phyloP scores from a whole-genome alignment of 2,797 vertebrate species.

The Mus minutoides region DNA sequence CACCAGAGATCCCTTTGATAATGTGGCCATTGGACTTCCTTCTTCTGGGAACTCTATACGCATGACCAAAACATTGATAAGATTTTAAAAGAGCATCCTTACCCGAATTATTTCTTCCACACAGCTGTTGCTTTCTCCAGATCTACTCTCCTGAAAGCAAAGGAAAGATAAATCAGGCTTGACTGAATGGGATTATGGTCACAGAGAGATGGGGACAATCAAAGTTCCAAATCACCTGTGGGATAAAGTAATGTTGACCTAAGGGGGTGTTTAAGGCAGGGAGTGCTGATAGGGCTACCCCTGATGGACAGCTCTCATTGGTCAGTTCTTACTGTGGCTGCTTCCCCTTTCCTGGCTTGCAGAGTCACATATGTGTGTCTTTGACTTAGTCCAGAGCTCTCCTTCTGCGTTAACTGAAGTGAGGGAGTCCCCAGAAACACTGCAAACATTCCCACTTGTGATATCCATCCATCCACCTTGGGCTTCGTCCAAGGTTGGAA shows the following conservation, averaged over 20 bases:
- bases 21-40: neutral
- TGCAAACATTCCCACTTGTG: neutral
- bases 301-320: accelerated
- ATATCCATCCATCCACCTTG: neutral
- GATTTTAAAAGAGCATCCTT: constrained; percentile 77
- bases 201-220: neutral
- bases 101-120: constrained; percentile 90
- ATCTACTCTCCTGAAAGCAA: constrained; percentile 87
- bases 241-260: neutral
- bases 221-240: neutral
- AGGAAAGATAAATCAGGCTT: constrained; percentile 76
- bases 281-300: neutral
- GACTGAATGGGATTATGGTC: constrained; percentile 60
- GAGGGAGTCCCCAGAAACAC: neutral
- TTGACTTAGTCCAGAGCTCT: neutral
- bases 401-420: accelerated
- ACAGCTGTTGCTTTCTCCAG: constrained; percentile 88
- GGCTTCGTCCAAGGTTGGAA: neutral
- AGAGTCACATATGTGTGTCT: accelerated
- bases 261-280: accelerated
- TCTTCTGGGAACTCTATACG: neutral
- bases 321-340: neutral
- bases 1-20: neutral
- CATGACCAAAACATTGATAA: neutral
- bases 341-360: neutral